Evolutionary conservation across 2,113 vertebrate species (phyloP), one percentile per base, ranked within the genome.

Genomic region (Heterotilapia buettikoferi): DNA sequence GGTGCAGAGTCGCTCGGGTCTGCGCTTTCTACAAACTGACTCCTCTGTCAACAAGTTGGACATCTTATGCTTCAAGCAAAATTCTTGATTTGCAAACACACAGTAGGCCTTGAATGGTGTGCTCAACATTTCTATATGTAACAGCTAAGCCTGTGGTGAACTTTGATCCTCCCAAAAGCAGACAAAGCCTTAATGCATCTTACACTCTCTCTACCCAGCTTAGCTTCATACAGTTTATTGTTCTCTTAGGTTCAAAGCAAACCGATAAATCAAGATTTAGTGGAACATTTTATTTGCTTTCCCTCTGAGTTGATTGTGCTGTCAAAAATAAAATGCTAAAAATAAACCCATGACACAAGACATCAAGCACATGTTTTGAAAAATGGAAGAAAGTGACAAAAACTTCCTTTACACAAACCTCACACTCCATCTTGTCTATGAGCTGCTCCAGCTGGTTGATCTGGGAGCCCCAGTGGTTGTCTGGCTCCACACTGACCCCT

Each of bases 371-470:
- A 19, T 52, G 29, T 52, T 83, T 66, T 66, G 0, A 50, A 47
- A 21, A 26, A 73, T 68, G 16, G 40, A 33, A 57, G 40, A 57
- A 9, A 52, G 12, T 6, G 47, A 24, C 3, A 85, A 36, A 26
- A 24, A 26, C 7, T 9, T 8, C 84, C 71, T 82, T 63, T 2
- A 79, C n/a, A 93, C 95, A 7, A 91, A 99, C 98, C 98, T 98
- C 97, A 94, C 96, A 97, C 94, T 99, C 98, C 56, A 99, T 95
- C 90, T 99, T 98, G 95, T 98, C 97, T 0, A 99, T 97, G 92
- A 99, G 97, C 89, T 98, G 97, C 94, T 99, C 98, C 26, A 99
- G 96, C 76, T 98, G 97, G 90, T 97, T 97, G 90, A 99, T 97
- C 95, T 99, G 98, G 82, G 97, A 96, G 92, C 93, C 96, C 98